These are phyloP conservation scores for Dryadula phaetusa DNA, from an alignment of 2,888 invertebrate species.

Conservation along the genomic window DNA sequence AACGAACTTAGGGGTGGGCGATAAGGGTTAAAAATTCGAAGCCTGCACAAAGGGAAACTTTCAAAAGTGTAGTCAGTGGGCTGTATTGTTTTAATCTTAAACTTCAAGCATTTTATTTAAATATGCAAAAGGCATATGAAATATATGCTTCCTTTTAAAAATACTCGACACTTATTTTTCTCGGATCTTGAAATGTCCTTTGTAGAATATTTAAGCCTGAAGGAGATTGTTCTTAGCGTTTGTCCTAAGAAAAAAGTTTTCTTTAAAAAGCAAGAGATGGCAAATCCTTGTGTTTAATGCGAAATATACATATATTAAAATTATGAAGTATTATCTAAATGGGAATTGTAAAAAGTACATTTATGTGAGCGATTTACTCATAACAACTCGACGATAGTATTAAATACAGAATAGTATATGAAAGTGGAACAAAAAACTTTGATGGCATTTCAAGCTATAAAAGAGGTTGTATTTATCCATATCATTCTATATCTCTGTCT, in stretches of 20 bases:
- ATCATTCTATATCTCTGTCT: conserved; percentile 28
- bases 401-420: conserved; percentile 14
- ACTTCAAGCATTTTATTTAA: too few relatives aligned
- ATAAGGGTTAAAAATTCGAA: neutral
- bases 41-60: neutral
- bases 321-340: neutral
- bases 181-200: neutral
- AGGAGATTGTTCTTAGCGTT: neutral
- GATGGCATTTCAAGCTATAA: conserved; percentile 30
- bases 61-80: neutral
- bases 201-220: conserved; percentile 11
- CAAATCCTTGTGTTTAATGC: neutral
- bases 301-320: neutral
- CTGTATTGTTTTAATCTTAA: too few relatives aligned
- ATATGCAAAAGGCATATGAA: too few relatives aligned
- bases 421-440: conserved; percentile 28
- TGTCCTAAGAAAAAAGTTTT: neutral
- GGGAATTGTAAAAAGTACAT: neutral
- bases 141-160: neutral
- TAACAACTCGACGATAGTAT: conserved; percentile 9
- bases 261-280: neutral
- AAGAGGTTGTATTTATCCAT: conserved; percentile 26
- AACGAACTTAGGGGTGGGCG: conserved; percentile 3
- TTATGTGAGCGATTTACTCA: conserved; percentile 14
- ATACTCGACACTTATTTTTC: neutral